Percentiles rank a stretch among this genome's conserved stretches.
These are phyloP conservation scores for Mamestra configurata DNA, from an alignment of 1,140 invertebrate species.

Conservation along the genomic window DNA sequence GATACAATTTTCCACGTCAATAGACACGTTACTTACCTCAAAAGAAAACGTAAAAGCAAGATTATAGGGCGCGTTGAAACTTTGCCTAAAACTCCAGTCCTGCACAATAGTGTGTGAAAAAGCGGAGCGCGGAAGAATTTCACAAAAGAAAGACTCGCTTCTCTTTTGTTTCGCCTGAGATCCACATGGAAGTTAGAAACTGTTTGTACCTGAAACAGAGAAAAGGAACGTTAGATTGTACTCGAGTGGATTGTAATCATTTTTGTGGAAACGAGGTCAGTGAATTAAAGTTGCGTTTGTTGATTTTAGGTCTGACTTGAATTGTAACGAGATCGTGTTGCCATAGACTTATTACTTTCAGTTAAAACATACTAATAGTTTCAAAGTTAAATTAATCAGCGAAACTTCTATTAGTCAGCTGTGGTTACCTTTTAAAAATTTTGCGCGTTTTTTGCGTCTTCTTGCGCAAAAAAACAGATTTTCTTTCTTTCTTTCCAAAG, in stretches of 20 bases:
- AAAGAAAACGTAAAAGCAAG: background rate
- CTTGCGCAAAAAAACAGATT: too few species aligned
- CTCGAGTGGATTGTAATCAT: background rate
- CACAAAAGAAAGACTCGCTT: slow-evolving; percentile 27
- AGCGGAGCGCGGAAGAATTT: slow-evolving; percentile 43
- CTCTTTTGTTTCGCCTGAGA: slow-evolving; percentile 27
- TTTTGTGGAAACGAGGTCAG: background rate
- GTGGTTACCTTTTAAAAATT: too few species aligned
- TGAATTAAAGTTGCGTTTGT: background rate
- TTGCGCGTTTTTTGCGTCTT: too few species aligned
- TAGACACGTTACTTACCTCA: background rate
- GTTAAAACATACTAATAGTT: too few species aligned
- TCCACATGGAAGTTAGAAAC: slow-evolving; percentile 5
- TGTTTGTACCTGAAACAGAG: slow-evolving; percentile 41
- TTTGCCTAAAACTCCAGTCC: slow-evolving; percentile 10
- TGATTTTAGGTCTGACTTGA: background rate
- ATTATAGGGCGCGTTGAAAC: background rate
- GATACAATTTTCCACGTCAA: background rate
- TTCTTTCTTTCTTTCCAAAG: too few species aligned
- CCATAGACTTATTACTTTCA: too few species aligned
- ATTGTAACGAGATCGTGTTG: too few species aligned
- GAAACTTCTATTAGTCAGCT: too few species aligned
- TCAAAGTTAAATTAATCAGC: too few species aligned
- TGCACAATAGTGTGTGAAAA: slow-evolving; percentile 21
- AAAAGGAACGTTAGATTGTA: slow-evolving; percentile 20